Base-by-base conservation (phyloP, 1,140 invertebrate genomes). In the Neodiprion lecontei region DNA sequence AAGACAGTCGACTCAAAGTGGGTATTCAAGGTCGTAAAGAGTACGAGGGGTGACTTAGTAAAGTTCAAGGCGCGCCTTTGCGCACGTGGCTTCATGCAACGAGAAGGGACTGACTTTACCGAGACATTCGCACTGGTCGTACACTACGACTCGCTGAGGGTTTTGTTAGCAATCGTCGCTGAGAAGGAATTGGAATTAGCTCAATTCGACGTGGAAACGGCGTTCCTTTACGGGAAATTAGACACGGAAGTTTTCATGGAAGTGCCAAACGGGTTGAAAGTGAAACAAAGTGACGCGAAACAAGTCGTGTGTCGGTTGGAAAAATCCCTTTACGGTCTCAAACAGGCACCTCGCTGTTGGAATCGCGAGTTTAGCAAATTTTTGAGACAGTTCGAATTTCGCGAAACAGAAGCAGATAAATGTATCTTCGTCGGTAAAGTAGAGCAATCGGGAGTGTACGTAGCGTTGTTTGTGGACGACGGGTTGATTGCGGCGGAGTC, bases 281-380 rank as follows among this genome's bases (percentile, higher is more conserved):
- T 83, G 73, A 78, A 68, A 70, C 71, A 47, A 82, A 83, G 7
- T 85, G 74, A 81, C 65, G 12, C 75, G 10, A 75, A 80, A n/a
- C 80, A 83, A 77, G 76, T 83, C 11, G 53, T 61, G 1, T 61
- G 53, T n/a, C 10, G n/a, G 7, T 7, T 61, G 1, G n/a, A 61
- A 12, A 61, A 61, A 61, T 80, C 77, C 23, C n/a, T 87, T 9
- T 85, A 86, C 78, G 84, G 85, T 0, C 69, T 88, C 9, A 84
- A 85, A 72, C 83, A 86, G 69, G 75, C 87, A 67, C 78, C 80
- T 0, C 48, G 80, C 17, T 81, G 81, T 67, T 82, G 80, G 79
- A 83, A 83, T 21, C 53, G 0, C 50, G 81, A 78, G 68, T 85
- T 86, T 74, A 72, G 28, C 53, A 28, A 1, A 0, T 61, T 61